Conservation (phyloP, 1,140 invertebrate species). For the Geopemphigus sp. region DNA sequence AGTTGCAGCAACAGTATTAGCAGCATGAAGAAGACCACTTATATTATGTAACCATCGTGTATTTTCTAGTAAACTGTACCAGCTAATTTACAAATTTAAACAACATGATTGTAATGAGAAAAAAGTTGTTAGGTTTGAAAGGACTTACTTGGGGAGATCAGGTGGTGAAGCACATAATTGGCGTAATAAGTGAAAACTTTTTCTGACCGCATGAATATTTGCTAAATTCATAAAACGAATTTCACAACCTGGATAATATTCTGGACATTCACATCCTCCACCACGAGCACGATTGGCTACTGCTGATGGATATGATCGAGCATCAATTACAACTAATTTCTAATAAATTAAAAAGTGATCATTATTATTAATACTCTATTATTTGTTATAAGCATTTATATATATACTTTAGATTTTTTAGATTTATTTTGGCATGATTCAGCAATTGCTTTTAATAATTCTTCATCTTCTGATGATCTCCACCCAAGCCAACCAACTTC, state of each 20-base stretch:
- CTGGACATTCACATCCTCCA: conserved; percentile 92
- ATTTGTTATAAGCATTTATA: neutral
- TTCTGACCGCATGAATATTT: conserved; percentile 93
- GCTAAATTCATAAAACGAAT: conserved; percentile 96
- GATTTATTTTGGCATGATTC: conserved; percentile 67
- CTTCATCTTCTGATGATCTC: conserved; percentile 85
- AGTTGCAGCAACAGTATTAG: conserved; percentile 74
- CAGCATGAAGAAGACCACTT: conserved; percentile 76
- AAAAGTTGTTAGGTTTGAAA: neutral
- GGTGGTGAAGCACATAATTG: conserved; percentile 71
- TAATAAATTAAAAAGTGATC: neutral
- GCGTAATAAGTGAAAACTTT: conserved; percentile 75
- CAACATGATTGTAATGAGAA: neutral
- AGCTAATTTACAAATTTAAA: conserved; percentile 62
- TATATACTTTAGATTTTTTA: conserved; percentile 46
- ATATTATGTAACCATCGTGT: conserved; percentile 90
- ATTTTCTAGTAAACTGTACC: conserved; percentile 81
- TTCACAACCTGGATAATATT: conserved; percentile 90
- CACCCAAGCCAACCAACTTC: conserved; percentile 91
- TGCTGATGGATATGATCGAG: conserved; percentile 90
- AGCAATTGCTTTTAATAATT: conserved; percentile 77
- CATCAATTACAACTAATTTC: conserved; percentile 85
- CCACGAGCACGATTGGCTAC: conserved; percentile 92
- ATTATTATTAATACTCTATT: neutral
- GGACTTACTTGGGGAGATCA: conserved; percentile 73